Evolutionary conservation across 2,797 vertebrate genomes (phyloP), one percentile per base, ranked within the genome.

Genomic region (Microtus californicus): DNA sequence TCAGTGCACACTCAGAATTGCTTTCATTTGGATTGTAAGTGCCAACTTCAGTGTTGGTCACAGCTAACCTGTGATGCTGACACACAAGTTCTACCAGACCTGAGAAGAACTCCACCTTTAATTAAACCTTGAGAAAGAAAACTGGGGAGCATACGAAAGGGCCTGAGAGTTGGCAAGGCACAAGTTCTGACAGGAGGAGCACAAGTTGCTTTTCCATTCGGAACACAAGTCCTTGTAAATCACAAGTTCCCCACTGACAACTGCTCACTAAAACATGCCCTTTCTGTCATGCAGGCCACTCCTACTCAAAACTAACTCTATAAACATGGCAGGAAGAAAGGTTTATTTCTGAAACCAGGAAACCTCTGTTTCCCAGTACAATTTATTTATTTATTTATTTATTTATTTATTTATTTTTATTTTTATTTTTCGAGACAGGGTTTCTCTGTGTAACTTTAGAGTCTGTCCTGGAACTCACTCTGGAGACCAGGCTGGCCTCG

Each of bases 181-280:
- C 91, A 73, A 63, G 92, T 87, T 95, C 76, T 87, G 69, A 95
- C 91, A 87, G 19, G 82, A 93, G 76, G 59, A 87, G 25, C 77
- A 74, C 1, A 7, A 82, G 89, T 19, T 94, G 54, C 89, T 89
- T 76, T 83, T 80, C 94, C 71, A 85, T 27, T 89, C 11, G 59
- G 76, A 91, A 87, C 73, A 93, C 80, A 95, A 89, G 91, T 92
- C 56, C 63, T 90, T 87, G 83, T 67, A 93, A 94, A 92, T 85
- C 54, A 91, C 43, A 87, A 94, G 65, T 56, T 96, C 95, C 82
- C 90, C 48, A 54, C 56, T 79, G 87, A 91, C 92, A 94, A 89
- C 82, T 96, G 71, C 76, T 96, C 74, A 73, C 71, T 91, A 93
- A 90, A 90, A 92, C n/a, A 37, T 93, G 86, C 82, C 91, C 87